Conservation (phyloP, 2,113 vertebrate species). For the Rhinolophus ferrumequinum region DNA sequence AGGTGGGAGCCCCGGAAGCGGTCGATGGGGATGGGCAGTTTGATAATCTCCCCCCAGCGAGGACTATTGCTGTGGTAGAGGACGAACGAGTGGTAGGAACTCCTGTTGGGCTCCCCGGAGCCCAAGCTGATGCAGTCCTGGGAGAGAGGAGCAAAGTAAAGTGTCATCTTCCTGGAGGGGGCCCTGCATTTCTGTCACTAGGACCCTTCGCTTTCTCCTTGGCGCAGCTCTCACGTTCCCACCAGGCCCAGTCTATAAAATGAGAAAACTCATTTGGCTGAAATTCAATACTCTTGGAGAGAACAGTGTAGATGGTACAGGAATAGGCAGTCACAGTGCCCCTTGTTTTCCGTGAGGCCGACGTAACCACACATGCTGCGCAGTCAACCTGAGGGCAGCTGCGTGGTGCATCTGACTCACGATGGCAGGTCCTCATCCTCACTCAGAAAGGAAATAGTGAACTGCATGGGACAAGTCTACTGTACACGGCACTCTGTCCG, state of each 20-base stretch:
- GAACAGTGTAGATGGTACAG: background rate
- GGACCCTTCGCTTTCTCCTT: background rate
- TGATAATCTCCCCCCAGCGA: slow-evolving; percentile 97
- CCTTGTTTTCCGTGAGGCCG: background rate
- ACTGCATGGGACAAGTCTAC: background rate
- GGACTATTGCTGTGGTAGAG: slow-evolving; percentile 98
- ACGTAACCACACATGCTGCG: background rate
- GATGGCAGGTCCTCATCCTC: background rate
- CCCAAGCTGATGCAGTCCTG: slow-evolving; percentile 98
- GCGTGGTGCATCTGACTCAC: background rate
- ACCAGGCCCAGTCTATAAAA: background rate
- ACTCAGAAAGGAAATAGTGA: background rate
- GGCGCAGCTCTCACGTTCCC: background rate
- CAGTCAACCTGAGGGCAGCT: background rate
- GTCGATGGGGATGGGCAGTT: slow-evolving; percentile 96
- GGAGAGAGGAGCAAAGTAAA: slow-evolving; percentile 50
- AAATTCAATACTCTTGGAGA: slow-evolving; percentile 29
- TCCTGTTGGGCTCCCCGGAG: slow-evolving; percentile 92
- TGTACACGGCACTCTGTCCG: background rate
- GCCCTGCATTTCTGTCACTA: background rate
- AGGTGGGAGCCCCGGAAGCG: slow-evolving; percentile 96
- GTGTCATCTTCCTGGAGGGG: background rate
- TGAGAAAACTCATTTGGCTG: slow-evolving; percentile 44
- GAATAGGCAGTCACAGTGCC: background rate
- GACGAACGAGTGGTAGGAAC: slow-evolving; percentile 95